Conservation (phyloP, 2,113 vertebrate genomes). For the Acanthochromis polyacanthus region DNA sequence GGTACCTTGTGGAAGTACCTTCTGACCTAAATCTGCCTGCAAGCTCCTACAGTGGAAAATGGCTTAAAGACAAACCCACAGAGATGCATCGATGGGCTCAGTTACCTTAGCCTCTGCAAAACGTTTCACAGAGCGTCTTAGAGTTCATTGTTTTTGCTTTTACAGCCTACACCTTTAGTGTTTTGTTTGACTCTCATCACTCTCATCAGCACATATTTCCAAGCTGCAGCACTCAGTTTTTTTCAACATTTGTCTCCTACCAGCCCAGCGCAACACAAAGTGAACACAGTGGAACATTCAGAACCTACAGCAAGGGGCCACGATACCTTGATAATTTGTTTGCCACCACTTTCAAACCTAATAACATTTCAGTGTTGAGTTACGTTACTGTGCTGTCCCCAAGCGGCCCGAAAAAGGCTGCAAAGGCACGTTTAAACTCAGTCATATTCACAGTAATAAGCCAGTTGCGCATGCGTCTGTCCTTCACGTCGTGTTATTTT, state of each 20-base stretch:
- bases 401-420: background rate
- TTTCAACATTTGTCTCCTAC: constrained; percentile 3
- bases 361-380: background rate
- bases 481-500: constrained; percentile 11
- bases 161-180: background rate
- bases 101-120: background rate
- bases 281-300: background rate
- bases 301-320: background rate
- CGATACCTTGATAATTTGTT: background rate
- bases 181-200: background rate
- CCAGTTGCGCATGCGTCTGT: constrained; percentile 11
- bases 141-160: background rate
- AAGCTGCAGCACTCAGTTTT: background rate
- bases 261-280: background rate
- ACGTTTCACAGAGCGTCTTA: background rate
- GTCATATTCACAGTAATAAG: background rate
- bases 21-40: too few relatives aligned
- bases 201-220: background rate
- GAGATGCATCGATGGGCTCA: background rate
- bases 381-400: background rate
- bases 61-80: background rate
- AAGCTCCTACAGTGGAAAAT: too few relatives aligned
- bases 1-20: too few relatives aligned
- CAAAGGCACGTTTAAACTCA: background rate
- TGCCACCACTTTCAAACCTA: background rate